Conservation (phyloP, 23 tunicate species). For the Oikopleura dioica region DNA sequence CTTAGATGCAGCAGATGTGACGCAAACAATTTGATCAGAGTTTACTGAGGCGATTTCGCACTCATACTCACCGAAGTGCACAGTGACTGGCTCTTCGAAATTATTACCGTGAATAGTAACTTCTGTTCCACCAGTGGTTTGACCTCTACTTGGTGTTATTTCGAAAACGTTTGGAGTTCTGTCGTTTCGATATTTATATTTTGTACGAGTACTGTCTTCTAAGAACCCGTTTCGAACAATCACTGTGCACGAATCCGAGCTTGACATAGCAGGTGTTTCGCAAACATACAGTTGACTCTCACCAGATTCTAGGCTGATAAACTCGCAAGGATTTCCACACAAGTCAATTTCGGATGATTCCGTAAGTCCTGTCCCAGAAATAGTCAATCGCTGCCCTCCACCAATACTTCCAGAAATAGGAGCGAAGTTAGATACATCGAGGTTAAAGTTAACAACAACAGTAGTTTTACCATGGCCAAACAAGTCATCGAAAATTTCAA, state of each 20-base stretch:
- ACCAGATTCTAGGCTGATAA: not conserved
- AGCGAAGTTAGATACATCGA: not conserved
- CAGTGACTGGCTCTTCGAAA: not conserved
- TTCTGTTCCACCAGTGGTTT: not conserved
- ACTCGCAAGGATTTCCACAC: not conserved
- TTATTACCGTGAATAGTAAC: not conserved
- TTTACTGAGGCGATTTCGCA: not conserved
- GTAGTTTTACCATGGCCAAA: not conserved
- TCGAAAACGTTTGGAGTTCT: not conserved
- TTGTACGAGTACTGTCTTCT: not conserved
- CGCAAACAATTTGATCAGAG: not conserved
- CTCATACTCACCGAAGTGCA: not conserved
- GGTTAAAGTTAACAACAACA: not conserved
- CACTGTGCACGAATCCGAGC: not conserved
- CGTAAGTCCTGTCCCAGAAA: not conserved
- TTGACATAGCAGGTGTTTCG: not conserved
- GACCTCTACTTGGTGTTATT: constrained; percentile 1
- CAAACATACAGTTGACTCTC: not conserved
- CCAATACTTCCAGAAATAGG: not conserved
- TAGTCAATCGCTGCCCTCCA: not conserved
- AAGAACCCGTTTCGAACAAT: not conserved
- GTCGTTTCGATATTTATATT: not conserved
- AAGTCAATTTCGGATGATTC: not conserved
- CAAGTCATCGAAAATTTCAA: not conserved
- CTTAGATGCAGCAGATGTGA: not conserved